Evolutionary conservation across 2,888 invertebrate species (phyloP).

Genomic region (Thera obeliscata): DNA sequence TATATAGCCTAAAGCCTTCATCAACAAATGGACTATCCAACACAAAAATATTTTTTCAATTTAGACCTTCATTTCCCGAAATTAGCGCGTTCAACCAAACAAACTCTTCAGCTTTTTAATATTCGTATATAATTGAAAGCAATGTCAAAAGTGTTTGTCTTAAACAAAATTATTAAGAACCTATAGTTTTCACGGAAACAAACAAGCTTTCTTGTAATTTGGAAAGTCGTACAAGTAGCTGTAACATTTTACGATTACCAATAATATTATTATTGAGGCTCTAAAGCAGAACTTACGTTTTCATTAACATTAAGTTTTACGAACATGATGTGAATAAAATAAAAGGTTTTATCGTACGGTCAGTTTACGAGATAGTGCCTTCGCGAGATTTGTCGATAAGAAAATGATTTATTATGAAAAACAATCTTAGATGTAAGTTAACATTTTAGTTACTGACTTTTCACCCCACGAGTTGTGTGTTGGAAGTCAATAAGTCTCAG

Average conservation of each 20-base stretch:
- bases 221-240: constrained; percentile 38
- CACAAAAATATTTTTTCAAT: no score
- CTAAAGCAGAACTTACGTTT: constrained; percentile 39
- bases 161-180: no score
- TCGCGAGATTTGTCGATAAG: background rate
- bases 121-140: no score
- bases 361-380: constrained; percentile 19
- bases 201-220: constrained; percentile 39
- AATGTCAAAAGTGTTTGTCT: no score
- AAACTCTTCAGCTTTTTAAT: no score
- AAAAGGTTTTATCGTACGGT: constrained; percentile 28
- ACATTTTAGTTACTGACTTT: no score
- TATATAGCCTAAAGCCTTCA: no score
- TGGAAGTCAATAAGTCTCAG: no score
- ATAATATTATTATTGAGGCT: constrained; percentile 33
- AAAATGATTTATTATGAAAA: constrained; percentile 7
- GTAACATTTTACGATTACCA: constrained; percentile 44
- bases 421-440: background rate
- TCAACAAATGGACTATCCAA: no score
- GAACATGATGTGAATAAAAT: constrained; percentile 30
- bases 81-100: no score
- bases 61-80: no score
- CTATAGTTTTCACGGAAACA: constrained; percentile 34
- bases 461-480: no score
- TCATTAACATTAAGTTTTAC: constrained; percentile 37